Evolutionary conservation across 53 echinoderm and acorn worm species (phyloP), one percentile per base, ranked within the genome.

Genomic region (Zoroaster sp.): DNA sequence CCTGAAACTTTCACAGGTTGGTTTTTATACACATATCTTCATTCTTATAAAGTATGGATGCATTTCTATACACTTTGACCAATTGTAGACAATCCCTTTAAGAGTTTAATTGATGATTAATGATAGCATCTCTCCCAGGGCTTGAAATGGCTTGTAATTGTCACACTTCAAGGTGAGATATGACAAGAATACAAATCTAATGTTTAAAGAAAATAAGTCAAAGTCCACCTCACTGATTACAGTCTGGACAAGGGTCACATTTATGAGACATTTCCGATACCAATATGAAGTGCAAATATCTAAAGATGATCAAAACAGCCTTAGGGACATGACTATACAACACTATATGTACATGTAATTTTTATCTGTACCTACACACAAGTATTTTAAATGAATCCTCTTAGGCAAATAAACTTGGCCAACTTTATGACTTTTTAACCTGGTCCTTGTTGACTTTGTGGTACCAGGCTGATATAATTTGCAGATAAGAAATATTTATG

Each of bases 171-270:
- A 40, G 40, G 20, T 66, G 65, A 8, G 63, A 80, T 80, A 80
- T 41, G 5, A 23, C 37, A 40, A 39, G 40, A 41, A 21, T 40
- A 59, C 63, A 80, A 65, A 65, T 53, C 80, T 80, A 36, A 65
- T 39, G 65, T 25, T 63, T 80, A 59, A 80, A 80, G 38, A 65
- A 11, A 39, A 13, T 41, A 35, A 66, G 66, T 25, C 80, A 80
- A 80, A 80, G 80, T 80, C 65, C 80, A 65, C n/a, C 51, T n/a
- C 3, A 18, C 35, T 34, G 77, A 52, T 40, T 35, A 36, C 15
- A 65, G 80, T 81, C 42, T 67, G 81, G 13, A 39, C 66, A 67
- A 81, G 67, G 67, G 81, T 81, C 81, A 81, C 15, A n/a, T n/a
- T n/a, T n/a, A n/a, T n/a, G n/a, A n/a, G 63, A 59, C 28, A 28